Evolutionary conservation across 2,888 invertebrate species (phyloP), one percentile per base, ranked within the genome.

Genomic region (Heliconius cydno): DNA sequence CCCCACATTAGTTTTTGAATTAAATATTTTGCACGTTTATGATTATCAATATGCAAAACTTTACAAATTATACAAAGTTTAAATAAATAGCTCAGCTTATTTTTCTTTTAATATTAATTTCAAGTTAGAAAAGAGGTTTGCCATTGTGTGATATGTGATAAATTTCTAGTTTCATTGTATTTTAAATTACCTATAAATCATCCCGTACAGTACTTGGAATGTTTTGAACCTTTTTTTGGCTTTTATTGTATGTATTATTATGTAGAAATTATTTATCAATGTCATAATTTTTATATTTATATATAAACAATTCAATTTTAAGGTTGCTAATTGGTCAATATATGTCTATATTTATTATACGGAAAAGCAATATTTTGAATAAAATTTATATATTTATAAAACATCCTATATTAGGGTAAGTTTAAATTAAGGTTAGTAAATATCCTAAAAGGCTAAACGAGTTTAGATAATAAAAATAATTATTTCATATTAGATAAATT

Each of bases 1-100:
- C 28, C 28, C 6, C 25, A 30, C 5, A 30, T 0, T 65, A 28
- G 19, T 73, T n/a, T 63, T 75, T 75, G 19, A 25, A 41, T 66
- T 46, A 28, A 67, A 63, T 66, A 75, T 71, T 76, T 77, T 38
- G 79, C 79, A 81, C 79, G 72, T 81, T 79, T 81, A 76, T 80
- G 30, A 46, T 70, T 72, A 60, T 71, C 22, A 46, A 73, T 12
- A 68, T 9, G 41, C 12, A 63, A 75, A 46, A 19, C 12, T 65
- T 46, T 46, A 38, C 34, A 73, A 57, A 57, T n/a, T 57, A 38
- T 73, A 25, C n/a, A 41, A n/a, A n/a, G 30, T 34, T n/a, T 73
- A 60, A 15, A 15, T 41, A 13, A 41, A n/a, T 41, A n/a, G 34
- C 60, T 57, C 72, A 72, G n/a, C 60, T 60, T 73, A 15, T 38